Conservation (phyloP, 1,140 invertebrate species). For the Sycobia sp. region DNA sequence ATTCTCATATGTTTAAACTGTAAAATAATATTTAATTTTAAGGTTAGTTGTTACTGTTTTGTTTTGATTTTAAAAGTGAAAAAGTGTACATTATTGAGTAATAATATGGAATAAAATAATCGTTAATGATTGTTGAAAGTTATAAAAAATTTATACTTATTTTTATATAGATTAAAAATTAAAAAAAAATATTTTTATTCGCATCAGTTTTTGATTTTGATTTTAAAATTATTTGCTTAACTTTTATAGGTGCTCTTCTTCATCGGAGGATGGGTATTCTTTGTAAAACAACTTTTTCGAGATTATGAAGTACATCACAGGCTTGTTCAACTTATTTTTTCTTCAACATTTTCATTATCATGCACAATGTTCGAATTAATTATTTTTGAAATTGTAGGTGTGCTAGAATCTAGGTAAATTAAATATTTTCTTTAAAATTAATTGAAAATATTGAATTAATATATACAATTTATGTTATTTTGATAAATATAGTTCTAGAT, state of each 20-base stretch:
- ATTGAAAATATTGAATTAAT: slow-evolving; percentile 10
- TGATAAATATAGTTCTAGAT: slow-evolving; percentile 79
- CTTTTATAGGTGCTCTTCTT: slow-evolving; percentile 92
- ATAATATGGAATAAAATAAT: neutral
- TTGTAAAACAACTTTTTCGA: slow-evolving; percentile 96
- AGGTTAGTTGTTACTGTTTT: slow-evolving; percentile 17
- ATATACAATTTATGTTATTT: slow-evolving; percentile 32
- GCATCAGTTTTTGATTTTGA: neutral
- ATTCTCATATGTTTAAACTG: neutral
- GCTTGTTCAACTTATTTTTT: slow-evolving; percentile 95
- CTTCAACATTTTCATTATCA: slow-evolving; percentile 94
- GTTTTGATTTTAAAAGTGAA: neutral
- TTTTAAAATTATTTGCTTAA: slow-evolving; percentile 23
- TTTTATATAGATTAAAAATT: too few species aligned
- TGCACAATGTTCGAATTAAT: slow-evolving; percentile 99
- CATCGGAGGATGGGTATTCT: slow-evolving; percentile 96
- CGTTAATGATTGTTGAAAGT: too few species aligned
- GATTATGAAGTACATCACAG: slow-evolving; percentile 98
- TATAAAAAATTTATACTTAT: too few species aligned
- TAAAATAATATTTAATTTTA: neutral
- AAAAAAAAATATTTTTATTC: too few species aligned
- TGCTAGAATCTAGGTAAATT: slow-evolving; percentile 79
- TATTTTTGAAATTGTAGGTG: slow-evolving; percentile 98
- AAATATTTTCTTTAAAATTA: slow-evolving; percentile 15
- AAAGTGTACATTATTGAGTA: neutral